These are phyloP conservation scores for Tinea trinotella DNA, from an alignment of 2,888 invertebrate species.

Conservation along the genomic window DNA sequence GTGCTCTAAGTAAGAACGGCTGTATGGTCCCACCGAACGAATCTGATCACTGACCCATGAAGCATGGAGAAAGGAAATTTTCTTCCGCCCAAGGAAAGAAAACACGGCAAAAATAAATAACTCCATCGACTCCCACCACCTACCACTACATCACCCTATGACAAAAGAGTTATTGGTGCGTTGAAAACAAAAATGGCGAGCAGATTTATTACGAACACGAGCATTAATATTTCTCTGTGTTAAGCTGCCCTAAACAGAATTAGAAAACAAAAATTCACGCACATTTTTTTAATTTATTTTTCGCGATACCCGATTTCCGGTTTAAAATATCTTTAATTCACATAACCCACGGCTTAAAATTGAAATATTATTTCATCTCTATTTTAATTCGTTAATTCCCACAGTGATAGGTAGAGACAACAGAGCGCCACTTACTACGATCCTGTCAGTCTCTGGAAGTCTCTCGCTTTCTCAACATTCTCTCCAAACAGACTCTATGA, in stretches of 20 bases:
- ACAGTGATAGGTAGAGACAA: too few relatives aligned
- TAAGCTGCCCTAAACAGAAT: constrained; percentile 7
- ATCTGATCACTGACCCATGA: constrained; percentile 71
- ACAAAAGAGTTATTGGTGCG: constrained; percentile 74
- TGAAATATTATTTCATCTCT: too few relatives aligned
- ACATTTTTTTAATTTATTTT: neutral
- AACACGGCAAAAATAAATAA: constrained; percentile 70
- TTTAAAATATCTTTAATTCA: too few relatives aligned
- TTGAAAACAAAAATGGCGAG: constrained; percentile 72
- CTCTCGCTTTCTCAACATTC: too few relatives aligned
- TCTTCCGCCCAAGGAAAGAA: constrained; percentile 54
- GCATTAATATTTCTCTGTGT: constrained; percentile 15
- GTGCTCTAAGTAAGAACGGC: constrained; percentile 27
- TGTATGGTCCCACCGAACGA: constrained; percentile 43
- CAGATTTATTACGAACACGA: constrained; percentile 48
- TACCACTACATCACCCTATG: constrained; percentile 66
- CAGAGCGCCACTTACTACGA: too few relatives aligned
- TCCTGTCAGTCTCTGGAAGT: too few relatives aligned
- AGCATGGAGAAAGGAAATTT: constrained; percentile 70
- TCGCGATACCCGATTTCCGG: too few relatives aligned
- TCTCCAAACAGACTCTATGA: too few relatives aligned
- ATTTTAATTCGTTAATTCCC: too few relatives aligned
- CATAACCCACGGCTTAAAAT: too few relatives aligned
- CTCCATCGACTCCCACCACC: constrained; percentile 57
- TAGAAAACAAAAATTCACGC: neutral